Conservation (phyloP, 2,888 invertebrate genomes). For the Cacoxenus indagator region DNA sequence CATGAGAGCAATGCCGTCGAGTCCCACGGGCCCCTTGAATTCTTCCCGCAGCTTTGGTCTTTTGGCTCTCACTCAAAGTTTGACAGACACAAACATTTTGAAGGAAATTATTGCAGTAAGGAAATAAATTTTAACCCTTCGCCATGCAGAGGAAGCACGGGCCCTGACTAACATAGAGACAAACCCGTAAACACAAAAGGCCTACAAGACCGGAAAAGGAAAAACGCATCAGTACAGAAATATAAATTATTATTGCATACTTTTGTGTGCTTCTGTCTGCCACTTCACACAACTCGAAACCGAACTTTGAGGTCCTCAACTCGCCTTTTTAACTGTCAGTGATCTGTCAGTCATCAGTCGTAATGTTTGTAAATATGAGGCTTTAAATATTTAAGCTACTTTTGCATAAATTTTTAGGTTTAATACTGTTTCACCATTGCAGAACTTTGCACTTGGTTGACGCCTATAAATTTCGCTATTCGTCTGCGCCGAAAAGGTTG, state of each 20-base stretch:
- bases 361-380: neutral
- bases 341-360: neutral
- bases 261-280: slow-evolving; percentile 1
- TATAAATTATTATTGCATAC: slow-evolving; percentile 15
- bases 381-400: neutral
- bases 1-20: neutral
- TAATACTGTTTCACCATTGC: neutral
- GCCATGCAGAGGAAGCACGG: slow-evolving; percentile 8
- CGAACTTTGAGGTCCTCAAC: neutral
- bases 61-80: neutral
- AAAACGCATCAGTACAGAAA: neutral
- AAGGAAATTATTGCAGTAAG: slow-evolving; percentile 7
- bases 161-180: slow-evolving; percentile 10
- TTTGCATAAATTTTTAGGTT: neutral
- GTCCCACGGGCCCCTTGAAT: neutral
- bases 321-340: neutral
- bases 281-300: neutral
- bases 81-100: slow-evolving; percentile 14
- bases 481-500: slow-evolving; percentile 7
- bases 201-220: neutral
- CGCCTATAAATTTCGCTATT: neutral
- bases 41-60: neutral
- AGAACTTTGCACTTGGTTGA: neutral
- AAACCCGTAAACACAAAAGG: slow-evolving; percentile 22
- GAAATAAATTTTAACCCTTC: slow-evolving; percentile 12